phyloP scores from a whole-genome alignment of 1,140 invertebrate species.

The Bilobella aurantiaca region DNA sequence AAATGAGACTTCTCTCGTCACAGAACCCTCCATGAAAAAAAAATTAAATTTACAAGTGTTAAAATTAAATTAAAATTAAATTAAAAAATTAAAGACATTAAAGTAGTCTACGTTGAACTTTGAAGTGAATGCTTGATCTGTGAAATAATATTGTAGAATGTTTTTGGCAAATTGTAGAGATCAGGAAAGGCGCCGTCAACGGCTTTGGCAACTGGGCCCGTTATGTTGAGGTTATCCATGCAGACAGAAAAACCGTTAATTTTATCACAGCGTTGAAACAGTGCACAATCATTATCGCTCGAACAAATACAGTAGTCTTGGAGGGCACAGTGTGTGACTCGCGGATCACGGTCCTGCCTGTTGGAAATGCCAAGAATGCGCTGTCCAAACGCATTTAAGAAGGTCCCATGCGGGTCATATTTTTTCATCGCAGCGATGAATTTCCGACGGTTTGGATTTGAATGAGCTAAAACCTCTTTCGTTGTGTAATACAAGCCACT shows the following conservation, averaged over 20 bases:
- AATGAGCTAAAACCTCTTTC: not conserved
- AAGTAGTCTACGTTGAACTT: no score
- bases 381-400: slow-evolving; percentile 22
- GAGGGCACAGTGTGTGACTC: slow-evolving; percentile 18
- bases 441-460: not conserved
- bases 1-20: no score
- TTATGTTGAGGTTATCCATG: no score
- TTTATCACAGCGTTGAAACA: not conserved
- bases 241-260: slow-evolving; percentile 9
- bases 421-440: not conserved
- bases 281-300: slow-evolving; percentile 7
- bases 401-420: slow-evolving; percentile 26
- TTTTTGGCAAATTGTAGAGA: no score
- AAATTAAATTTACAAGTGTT: no score
- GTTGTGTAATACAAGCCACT: slow-evolving; percentile 15
- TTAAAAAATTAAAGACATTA: no score
- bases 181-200: no score
- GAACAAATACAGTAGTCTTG: slow-evolving; percentile 24
- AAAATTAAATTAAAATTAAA: no score
- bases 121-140: no score
- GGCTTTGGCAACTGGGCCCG: no score
- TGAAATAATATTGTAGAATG: no score
- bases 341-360: slow-evolving; percentile 4
- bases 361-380: slow-evolving; percentile 7
- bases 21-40: no score